Percentiles rank a stretch among this genome's conserved stretches.
Conservation (phyloP, 2,888 invertebrate species). For the Tenthredo notha region DNA sequence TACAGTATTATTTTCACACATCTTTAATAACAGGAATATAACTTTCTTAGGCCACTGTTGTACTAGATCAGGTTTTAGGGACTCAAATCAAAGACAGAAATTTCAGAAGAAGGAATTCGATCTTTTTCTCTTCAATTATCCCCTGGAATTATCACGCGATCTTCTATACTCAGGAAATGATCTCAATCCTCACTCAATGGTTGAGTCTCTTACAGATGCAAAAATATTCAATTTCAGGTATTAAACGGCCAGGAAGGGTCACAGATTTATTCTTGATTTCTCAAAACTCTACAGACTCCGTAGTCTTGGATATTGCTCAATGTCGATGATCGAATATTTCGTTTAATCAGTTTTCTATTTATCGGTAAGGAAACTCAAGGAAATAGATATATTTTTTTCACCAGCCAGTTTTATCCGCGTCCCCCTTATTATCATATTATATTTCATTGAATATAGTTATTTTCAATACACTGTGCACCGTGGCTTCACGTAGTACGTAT, state of each 20-base stretch:
- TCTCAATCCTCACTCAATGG: not conserved
- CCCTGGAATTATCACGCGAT: not conserved
- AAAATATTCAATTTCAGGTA: too few relatives aligned
- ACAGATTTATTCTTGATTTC: not conserved
- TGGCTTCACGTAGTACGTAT: constrained; percentile 54
- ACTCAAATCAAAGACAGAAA: not conserved
- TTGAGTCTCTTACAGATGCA: not conserved
- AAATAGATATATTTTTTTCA: not conserved
- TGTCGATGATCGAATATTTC: not conserved
- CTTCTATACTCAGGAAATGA: not conserved
- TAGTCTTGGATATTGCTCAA: not conserved
- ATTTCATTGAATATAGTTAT: not conserved
- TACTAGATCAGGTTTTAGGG: not conserved
- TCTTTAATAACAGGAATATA: not conserved
- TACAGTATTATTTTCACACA: not conserved
- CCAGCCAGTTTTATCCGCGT: not conserved
- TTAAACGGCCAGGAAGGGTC: not conserved
- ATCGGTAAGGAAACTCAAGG: not conserved
- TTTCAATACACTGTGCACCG: constrained; percentile 54
- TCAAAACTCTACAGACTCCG: not conserved
- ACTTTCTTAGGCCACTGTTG: not conserved
- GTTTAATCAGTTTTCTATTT: not conserved
- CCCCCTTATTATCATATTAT: not conserved
- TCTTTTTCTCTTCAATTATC: not conserved
- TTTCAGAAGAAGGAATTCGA: not conserved